Evolutionary conservation across 2,797 vertebrate genomes (phyloP).

Genomic region (Malacoraja senta): DNA sequence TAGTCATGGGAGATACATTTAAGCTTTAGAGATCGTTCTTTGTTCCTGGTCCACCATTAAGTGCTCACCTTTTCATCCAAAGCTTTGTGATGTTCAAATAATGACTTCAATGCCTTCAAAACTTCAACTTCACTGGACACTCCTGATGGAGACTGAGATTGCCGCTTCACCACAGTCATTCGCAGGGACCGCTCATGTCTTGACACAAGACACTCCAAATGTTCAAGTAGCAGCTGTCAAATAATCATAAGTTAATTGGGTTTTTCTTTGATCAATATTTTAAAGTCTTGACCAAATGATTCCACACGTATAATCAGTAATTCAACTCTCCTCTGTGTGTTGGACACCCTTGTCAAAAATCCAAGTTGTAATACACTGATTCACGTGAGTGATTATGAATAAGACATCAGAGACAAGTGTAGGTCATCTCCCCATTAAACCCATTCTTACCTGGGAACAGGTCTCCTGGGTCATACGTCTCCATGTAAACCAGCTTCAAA

Average conservation of each 20-base stretch:
- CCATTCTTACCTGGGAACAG: too few relatives aligned
- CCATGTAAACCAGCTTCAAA: too few relatives aligned
- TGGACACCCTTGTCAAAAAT: background rate
- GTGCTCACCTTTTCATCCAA: slow-evolving; percentile 84
- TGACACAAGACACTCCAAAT: slow-evolving; percentile 93
- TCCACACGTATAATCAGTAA: background rate
- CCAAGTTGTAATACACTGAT: background rate
- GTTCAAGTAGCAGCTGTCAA: slow-evolving; percentile 81
- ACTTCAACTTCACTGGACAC: slow-evolving; percentile 96
- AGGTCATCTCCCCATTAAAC: too few relatives aligned
- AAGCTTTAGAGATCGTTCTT: background rate
- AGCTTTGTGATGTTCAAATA: slow-evolving; percentile 94
- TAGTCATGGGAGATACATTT: too few relatives aligned
- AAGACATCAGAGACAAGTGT: background rate
- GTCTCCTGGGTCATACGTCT: too few relatives aligned
- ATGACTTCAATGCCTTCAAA: slow-evolving; percentile 88
- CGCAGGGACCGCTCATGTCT: slow-evolving; percentile 86
- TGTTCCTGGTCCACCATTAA: background rate
- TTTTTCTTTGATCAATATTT: background rate
- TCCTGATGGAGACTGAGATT: slow-evolving; percentile 84
- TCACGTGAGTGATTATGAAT: background rate
- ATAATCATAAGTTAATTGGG: background rate
- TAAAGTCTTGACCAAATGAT: background rate
- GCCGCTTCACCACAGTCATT: slow-evolving; percentile 94
- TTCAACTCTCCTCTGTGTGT: background rate